Percentiles rank a stretch among this genome's conserved stretches.
These are phyloP conservation scores for Xylocampa areola DNA, from an alignment of 2,888 invertebrate species.

Conservation along the genomic window DNA sequence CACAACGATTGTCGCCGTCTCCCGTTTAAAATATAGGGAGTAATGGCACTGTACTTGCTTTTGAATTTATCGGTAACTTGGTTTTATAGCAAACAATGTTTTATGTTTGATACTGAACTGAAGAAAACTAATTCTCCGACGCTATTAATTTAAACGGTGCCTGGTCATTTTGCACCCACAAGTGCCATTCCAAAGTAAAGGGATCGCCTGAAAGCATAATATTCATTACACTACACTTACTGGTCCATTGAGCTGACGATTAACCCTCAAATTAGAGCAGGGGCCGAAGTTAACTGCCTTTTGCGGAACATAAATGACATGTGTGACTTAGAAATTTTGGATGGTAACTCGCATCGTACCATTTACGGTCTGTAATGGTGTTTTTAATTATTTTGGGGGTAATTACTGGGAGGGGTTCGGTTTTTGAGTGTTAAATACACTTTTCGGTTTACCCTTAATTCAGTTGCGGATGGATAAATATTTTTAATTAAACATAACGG, in stretches of 20 bases:
- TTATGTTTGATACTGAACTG: not conserved
- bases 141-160: slow-evolving; percentile 27
- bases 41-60: slow-evolving; percentile 17
- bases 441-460: slow-evolving; percentile 24
- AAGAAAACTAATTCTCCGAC: slow-evolving; percentile 27
- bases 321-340: slow-evolving; percentile 68
- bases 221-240: slow-evolving; percentile 83
- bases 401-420: slow-evolving; percentile 55
- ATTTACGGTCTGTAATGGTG: slow-evolving; percentile 58
- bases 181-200: slow-evolving; percentile 60
- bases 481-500: not conserved
- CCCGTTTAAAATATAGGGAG: slow-evolving; percentile 33
- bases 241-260: slow-evolving; percentile 76
- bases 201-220: slow-evolving; percentile 69
- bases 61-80: slow-evolving; percentile 14
- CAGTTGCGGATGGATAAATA: not conserved
- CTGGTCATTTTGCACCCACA: slow-evolving; percentile 25
- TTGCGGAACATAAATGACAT: slow-evolving; percentile 78
- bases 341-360: slow-evolving; percentile 40
- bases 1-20: slow-evolving; percentile 25
- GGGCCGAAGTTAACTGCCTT: slow-evolving; percentile 78
- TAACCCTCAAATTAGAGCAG: slow-evolving; percentile 82
- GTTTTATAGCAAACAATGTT: not conserved
- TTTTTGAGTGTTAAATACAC: slow-evolving; percentile 48
- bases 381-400: slow-evolving; percentile 66